phyloP scores from a whole-genome alignment of 1,140 invertebrate species.

The Panagrolaimus sp. region DNA sequence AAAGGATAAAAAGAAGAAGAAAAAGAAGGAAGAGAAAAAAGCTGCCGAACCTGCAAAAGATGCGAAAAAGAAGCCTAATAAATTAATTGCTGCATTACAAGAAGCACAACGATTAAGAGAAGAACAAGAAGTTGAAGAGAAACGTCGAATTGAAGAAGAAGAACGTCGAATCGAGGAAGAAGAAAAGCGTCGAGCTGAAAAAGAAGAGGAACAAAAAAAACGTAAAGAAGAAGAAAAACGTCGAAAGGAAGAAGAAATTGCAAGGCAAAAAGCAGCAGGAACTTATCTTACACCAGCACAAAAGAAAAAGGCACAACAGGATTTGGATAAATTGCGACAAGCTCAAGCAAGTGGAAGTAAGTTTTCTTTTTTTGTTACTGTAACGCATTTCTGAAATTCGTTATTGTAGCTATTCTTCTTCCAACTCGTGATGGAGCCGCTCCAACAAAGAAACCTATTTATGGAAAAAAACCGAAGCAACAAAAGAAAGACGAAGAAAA shows the following conservation, averaged over 20 bases:
- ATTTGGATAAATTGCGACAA: constrained; percentile 19
- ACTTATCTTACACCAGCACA: constrained; percentile 50
- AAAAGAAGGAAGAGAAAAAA: constrained; percentile 22
- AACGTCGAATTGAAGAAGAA: constrained; percentile 32
- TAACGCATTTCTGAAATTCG: neutral
- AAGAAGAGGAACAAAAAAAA: constrained; percentile 21
- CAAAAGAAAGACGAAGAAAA: constrained; percentile 14
- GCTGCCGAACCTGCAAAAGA: constrained; percentile 37
- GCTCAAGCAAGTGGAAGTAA: constrained; percentile 36
- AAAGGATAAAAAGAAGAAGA: constrained; percentile 45
- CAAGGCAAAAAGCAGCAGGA: constrained; percentile 55
- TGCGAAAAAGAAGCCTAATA: constrained; percentile 24
- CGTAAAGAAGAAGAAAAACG: constrained; percentile 46
- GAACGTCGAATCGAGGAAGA: constrained; percentile 35
- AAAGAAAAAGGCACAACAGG: constrained; percentile 16
- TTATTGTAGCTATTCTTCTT: constrained; percentile 28
- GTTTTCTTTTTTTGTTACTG: constrained; percentile 14
- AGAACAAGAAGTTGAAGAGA: constrained; percentile 25
- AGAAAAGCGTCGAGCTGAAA: constrained; percentile 29
- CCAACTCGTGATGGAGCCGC: constrained; percentile 21
- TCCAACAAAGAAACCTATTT: constrained; percentile 30
- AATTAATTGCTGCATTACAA: constrained; percentile 23
- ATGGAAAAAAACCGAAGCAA: constrained; percentile 31
- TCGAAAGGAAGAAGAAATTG: constrained; percentile 46
- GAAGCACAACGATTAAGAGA: constrained; percentile 32